Percentiles rank a stretch among this genome's conserved stretches.
Conservation (phyloP, 2,797 vertebrate genomes). For the Sebastes cheni region DNA sequence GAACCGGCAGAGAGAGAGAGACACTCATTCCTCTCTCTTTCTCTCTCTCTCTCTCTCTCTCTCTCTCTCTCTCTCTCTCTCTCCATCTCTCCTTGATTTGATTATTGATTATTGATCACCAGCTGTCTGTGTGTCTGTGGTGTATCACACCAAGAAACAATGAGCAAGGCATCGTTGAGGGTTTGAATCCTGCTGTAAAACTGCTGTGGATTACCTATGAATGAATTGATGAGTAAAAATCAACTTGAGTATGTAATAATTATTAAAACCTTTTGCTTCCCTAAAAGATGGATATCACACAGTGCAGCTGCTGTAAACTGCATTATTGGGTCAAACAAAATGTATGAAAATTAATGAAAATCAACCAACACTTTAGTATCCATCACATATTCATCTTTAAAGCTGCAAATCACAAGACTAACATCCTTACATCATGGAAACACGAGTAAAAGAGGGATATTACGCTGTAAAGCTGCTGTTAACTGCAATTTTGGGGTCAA, state of each 20-base stretch:
- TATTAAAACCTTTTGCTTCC: background rate
- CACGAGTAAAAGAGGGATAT: background rate
- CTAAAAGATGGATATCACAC: background rate
- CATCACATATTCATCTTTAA: no score
- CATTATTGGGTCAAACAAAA: background rate
- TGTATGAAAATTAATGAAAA: background rate
- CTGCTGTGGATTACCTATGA: background rate
- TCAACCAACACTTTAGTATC: background rate
- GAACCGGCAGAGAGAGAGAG: conserved; percentile 31
- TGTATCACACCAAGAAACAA: background rate
- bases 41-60: no score
- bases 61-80: no score
- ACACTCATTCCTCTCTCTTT: no score
- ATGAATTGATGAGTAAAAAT: no score
- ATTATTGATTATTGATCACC: conserved; percentile 25
- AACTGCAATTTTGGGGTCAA: background rate
- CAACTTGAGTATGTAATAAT: no score
- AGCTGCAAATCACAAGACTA: background rate
- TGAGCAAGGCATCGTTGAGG: background rate
- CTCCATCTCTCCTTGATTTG: background rate
- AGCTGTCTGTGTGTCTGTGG: background rate
- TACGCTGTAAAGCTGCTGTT: background rate
- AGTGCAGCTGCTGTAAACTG: background rate
- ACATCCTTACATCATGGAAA: background rate
- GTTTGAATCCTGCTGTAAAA: background rate